Evolutionary conservation across 2,888 invertebrate species (phyloP), one percentile per base, ranked within the genome.

Genomic region (Chloromyia formosa): DNA sequence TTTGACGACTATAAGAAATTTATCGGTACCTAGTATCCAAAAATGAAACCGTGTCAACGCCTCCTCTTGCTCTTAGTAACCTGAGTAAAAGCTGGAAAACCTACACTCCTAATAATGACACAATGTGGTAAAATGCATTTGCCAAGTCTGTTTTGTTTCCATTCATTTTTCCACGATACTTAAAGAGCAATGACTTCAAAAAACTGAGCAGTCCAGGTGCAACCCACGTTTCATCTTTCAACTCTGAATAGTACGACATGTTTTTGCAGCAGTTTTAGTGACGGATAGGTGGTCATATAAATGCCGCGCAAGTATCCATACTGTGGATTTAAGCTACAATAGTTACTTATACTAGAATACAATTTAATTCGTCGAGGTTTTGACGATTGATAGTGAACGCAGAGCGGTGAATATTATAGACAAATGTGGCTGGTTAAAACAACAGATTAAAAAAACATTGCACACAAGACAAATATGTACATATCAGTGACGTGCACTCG

Each of bases 211-310:
- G 16, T 18, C 22, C 20, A 18, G 16, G 56, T 56, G 22, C 56
- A 56, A 56, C 56, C 56, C 18, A 56, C 56, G 56, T 56, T 56
- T 20, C 56, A 56, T n/a, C 18, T 56, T 18, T 18, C 56, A 56
- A 1, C 56, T 56, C 27, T 56, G 18, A 0, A 20, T 18, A 56
- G 2, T 56, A 7, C 56, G 14, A 4, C 16, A 53, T 16, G n/a
- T n/a, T 9, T 35, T 35, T 35, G 27, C 7, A 35, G 27, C 27
- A 35, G 7, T 35, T 35, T 4, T 35, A 35, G 27, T 35, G 27
- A 35, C 27, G 27, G 27, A 35, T 35, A 4, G 2, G 27, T 35
- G 27, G 27, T 35, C 27, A 35, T 35, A 35, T 4, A 35, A 35
- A 35, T 35, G 7, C 27, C 7, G 7, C 27, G 27, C 27, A n/a